Evolutionary conservation across 2,888 invertebrate species (phyloP), one percentile per base, ranked within the genome.

Genomic region (Sphaeridia pumilis): DNA sequence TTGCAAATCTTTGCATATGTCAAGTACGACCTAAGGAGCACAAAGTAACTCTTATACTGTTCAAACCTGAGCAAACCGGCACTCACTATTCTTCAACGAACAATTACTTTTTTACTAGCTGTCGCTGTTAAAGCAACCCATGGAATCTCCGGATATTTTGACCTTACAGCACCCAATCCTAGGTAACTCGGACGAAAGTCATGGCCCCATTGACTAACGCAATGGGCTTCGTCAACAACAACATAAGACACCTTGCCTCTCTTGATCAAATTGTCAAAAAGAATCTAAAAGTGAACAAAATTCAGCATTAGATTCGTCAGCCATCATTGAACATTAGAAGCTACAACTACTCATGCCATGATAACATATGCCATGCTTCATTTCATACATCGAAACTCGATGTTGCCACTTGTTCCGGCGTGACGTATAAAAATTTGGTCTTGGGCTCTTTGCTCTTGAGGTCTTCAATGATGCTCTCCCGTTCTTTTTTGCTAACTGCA

Each of bases 171-270:
- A 1, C 93, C 90, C 24, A 99, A 73, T 70, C 89, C 88, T 22
- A 95, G 75, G 70, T 95, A 98, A 71, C 92, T 90, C 0, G 92
- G 93, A 5, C 93, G 77, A 70, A 98, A 98, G 71, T 97, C 95
- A 72, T 97, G 97, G 0, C 98, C 98, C 98, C 97, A 99, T 67
- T 97, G 87, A 66, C 92, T 93, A 0, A 98, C 90, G 74, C 94
- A 94, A 72, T 94, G 94, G 1, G 93, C 94, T 74, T 99, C 98
- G 72, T 99, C 98, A 12, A 98, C 85, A 22, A 94, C 84, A 65
- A 98, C 81, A 70, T 88, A 92, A 0, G 86, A 83, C 3, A 98
- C 72, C 68, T 87, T 82, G 50, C 84, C 79, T 66, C 80, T 79
- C 66, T 82, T 83, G 51, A 80, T 73, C 62, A 94, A 72, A 65